Evolutionary conservation across 2,797 vertebrate genomes (phyloP).

Genomic region (Austrolebias charrua): DNA sequence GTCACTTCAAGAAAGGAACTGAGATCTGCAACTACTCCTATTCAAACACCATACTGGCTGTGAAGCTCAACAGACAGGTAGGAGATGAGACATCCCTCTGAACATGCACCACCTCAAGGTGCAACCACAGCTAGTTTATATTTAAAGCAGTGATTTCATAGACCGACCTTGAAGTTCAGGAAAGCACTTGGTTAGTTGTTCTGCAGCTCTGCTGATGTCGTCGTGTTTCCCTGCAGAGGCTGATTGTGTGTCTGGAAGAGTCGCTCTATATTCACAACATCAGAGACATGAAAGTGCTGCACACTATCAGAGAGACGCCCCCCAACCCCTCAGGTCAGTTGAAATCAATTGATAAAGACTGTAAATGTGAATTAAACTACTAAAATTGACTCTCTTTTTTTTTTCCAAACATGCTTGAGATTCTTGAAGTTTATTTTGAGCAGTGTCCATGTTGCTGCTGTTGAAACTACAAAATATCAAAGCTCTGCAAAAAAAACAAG

Average conservation of each 20-base stretch:
- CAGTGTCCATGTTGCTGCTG: too few relatives aligned
- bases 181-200: background rate
- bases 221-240: constrained; percentile 78
- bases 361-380: too few relatives aligned
- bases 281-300: constrained; percentile 98
- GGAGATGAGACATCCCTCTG: background rate
- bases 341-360: too few relatives aligned
- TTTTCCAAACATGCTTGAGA: too few relatives aligned
- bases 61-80: constrained; percentile 97
- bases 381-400: too few relatives aligned
- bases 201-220: background rate
- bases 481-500: too few relatives aligned
- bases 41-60: constrained; percentile 97
- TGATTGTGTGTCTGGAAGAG: constrained; percentile 98
- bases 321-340: constrained; percentile 93
- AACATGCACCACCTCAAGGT: too few relatives aligned
- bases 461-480: too few relatives aligned
- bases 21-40: constrained; percentile 99
- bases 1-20: constrained; percentile 99
- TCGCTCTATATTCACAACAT: constrained; percentile 99
- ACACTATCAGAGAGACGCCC: constrained; percentile 97
- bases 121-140: background rate
- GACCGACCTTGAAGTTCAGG: too few relatives aligned
- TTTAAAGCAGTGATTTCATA: too few relatives aligned
- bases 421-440: too few relatives aligned